Conservation (phyloP, 2,888 invertebrate genomes). For the Oscheius sp. region DNA sequence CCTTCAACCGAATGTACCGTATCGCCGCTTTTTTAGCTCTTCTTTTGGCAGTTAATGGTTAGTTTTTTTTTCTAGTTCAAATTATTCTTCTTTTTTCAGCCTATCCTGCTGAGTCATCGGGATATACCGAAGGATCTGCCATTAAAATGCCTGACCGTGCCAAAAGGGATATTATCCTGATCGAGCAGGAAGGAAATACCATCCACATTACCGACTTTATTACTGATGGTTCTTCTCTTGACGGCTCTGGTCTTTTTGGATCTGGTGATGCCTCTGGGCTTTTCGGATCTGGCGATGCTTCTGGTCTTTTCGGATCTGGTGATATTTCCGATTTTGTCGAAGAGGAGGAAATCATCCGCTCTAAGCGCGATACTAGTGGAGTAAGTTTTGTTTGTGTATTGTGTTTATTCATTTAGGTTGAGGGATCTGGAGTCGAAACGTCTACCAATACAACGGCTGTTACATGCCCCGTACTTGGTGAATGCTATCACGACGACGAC, state of each 20-base stretch:
- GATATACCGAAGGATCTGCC: neutral
- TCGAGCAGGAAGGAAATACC: neutral
- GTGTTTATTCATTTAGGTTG: too few relatives aligned
- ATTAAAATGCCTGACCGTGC: neutral
- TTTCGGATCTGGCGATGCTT: neutral
- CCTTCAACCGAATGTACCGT: neutral
- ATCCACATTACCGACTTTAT: too few relatives aligned
- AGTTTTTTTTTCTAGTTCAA: neutral
- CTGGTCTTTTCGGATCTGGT: neutral
- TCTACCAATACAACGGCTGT: too few relatives aligned
- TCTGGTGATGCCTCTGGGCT: neutral
- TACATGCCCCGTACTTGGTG: neutral
- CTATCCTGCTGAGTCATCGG: constrained; percentile 5
- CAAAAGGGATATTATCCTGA: neutral
- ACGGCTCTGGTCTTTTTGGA: neutral
- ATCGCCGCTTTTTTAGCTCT: neutral
- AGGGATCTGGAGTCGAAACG: neutral
- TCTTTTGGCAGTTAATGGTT: neutral
- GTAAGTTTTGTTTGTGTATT: too few relatives aligned
- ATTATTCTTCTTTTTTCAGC: too few relatives aligned
- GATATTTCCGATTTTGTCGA: too few relatives aligned
- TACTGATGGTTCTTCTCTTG: neutral
- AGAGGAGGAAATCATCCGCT: neutral
- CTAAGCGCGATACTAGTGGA: neutral
- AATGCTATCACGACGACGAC: constrained; percentile 6